phyloP scores from a whole-genome alignment of 1,140 invertebrate genomes.

The Eufriesea mexicana region DNA sequence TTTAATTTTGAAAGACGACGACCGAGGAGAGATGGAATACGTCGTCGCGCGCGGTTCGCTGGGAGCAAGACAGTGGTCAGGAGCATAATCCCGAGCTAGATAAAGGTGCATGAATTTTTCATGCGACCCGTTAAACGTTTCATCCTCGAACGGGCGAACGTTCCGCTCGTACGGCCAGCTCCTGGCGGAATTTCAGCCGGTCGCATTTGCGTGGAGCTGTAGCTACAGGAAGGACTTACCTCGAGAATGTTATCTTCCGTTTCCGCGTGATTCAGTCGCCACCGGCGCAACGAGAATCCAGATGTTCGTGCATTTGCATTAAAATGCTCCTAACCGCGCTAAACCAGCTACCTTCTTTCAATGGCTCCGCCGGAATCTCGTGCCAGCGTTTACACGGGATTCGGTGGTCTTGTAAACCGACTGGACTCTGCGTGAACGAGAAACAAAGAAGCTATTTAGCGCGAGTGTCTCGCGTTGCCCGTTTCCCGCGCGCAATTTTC shows the following conservation, averaged over 20 bases:
- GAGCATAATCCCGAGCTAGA: slow-evolving; percentile 15
- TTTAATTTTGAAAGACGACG: background rate
- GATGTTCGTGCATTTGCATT: slow-evolving; percentile 63
- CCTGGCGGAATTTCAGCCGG: slow-evolving; percentile 19
- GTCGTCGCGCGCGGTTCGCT: background rate
- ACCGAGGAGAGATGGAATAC: background rate
- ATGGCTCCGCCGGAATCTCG: slow-evolving; percentile 21
- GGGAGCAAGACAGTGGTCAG: slow-evolving; percentile 15
- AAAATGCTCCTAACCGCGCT: slow-evolving; percentile 54
- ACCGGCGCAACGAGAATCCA: slow-evolving; percentile 30
- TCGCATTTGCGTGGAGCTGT: slow-evolving; percentile 29
- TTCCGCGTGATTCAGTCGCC: slow-evolving; percentile 42
- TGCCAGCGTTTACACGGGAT: background rate
- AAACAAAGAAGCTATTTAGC: background rate
- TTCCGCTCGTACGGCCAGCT: background rate
- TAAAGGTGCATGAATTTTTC: slow-evolving; percentile 43
- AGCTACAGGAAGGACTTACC: slow-evolving; percentile 49
- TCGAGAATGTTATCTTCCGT: slow-evolving; percentile 54
- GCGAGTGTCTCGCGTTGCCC: background rate
- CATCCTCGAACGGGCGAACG: background rate
- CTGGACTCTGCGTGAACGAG: too few species aligned
- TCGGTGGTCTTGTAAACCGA: background rate
- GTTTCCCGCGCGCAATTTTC: background rate
- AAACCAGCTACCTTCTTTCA: slow-evolving; percentile 44
- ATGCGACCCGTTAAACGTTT: slow-evolving; percentile 36